A percentile compares a stretch with the other conserved stretches of the same genome.
Evolutionary conservation across 2,113 vertebrate species (phyloP).

Genomic region (Probosciger aterrimus): DNA sequence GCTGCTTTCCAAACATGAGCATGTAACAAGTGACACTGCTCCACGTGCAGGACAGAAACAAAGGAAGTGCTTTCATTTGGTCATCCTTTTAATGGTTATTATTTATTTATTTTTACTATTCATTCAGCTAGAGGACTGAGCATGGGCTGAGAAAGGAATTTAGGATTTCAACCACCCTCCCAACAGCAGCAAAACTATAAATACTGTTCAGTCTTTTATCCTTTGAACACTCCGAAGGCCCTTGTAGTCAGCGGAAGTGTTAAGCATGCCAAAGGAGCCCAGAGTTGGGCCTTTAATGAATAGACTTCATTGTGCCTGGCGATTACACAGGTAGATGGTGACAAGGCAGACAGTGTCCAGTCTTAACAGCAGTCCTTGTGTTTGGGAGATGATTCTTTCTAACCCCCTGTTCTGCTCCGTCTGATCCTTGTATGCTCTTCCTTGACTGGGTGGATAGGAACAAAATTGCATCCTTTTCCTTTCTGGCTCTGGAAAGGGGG

Average conservation of each 20-base stretch:
- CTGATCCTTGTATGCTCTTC: not conserved
- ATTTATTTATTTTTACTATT: slow-evolving; percentile 32
- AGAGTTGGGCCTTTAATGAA: not conserved
- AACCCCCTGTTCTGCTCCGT: not conserved
- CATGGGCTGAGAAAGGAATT: slow-evolving; percentile 7
- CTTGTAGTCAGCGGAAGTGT: not conserved
- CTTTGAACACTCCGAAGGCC: not conserved
- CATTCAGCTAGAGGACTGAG: not conserved
- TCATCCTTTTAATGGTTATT: not conserved
- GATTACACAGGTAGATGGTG: slow-evolving; percentile 38
- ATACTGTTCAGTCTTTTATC: slow-evolving; percentile 23
- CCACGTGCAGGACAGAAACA: not conserved
- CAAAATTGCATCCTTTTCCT: not conserved
- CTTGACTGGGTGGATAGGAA: not conserved
- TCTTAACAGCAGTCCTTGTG: slow-evolving; percentile 2
- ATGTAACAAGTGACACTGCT: not conserved
- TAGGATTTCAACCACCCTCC: not conserved
- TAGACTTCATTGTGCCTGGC: not conserved
- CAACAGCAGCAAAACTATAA: slow-evolving; percentile 33
- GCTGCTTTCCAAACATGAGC: not conserved
- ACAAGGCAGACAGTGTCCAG: slow-evolving; percentile 23
- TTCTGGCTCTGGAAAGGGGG: not conserved
- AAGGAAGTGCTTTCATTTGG: slow-evolving; percentile 21
- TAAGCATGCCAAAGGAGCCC: not conserved
- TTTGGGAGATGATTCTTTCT: not conserved